phyloP scores from a whole-genome alignment of 35 echinoderm and acorn worm genomes.

The Ophioderma brevispina region DNA sequence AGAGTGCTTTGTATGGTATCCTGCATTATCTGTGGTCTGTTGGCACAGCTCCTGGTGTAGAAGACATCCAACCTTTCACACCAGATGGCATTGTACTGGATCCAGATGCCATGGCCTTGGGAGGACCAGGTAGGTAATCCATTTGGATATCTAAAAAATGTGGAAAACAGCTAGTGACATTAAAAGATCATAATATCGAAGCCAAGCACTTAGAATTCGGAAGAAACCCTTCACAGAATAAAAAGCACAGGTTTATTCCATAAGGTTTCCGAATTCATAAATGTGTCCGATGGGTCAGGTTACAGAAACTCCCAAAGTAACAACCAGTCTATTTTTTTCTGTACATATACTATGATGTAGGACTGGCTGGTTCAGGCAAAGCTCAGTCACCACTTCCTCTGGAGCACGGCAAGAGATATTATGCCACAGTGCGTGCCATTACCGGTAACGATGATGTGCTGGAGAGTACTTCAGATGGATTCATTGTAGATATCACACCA shows the following conservation, averaged over 20 bases:
- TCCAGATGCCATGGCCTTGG: neutral
- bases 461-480: slow-evolving; percentile 36
- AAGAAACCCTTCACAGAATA: no score
- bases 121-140: neutral
- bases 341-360: no score
- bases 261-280: no score
- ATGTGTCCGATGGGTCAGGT: no score
- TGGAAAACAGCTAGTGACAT: no score
- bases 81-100: slow-evolving; percentile 26
- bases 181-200: no score
- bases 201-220: no score
- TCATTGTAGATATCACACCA: slow-evolving; percentile 27
- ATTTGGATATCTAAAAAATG: no score
- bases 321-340: no score
- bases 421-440: slow-evolving; percentile 50
- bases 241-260: no score
- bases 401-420: slow-evolving; percentile 40
- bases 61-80: slow-evolving; percentile 55
- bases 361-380: slow-evolving; percentile 32
- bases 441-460: slow-evolving; percentile 46
- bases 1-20: slow-evolving; percentile 51
- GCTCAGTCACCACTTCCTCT: slow-evolving; percentile 31
- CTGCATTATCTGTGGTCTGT: slow-evolving; percentile 41
- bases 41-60: slow-evolving; percentile 39
- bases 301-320: no score